Evolutionary conservation across 92 coral and sea anemone genomes (phyloP), one percentile per base, ranked within the genome.

Genomic region (Phenganax subtilis): DNA sequence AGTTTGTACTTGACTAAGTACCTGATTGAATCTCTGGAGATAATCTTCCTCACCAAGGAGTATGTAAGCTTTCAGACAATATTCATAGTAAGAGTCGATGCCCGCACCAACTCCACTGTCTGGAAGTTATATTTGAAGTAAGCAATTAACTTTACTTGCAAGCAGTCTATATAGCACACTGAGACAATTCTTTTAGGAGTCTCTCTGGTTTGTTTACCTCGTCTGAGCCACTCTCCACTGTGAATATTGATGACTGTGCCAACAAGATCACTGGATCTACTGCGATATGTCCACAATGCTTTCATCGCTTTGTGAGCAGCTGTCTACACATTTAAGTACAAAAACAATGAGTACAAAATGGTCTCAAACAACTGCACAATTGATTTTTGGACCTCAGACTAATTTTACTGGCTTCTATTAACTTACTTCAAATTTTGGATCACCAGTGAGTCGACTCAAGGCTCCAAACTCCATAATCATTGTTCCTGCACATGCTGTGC

Each of bases 391-490:
- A 6, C 47, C 77, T 55, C 8, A 72, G 15, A 14, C 20, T 54
- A 10, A 2, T 37, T 37, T 37, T 12, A 6, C 9, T 57, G n/a
- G n/a, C 16, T 28, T 12, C 10, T 7, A 85, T 9, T 52, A 5
- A 25, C 54, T 29, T 82, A 96, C 99, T 94, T 96, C 99, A 90
- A 92, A 96, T 54, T 90, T 84, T 57, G 96, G 97, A 63, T 96
- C 96, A 10, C 97, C 97, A 67, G 97, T 96, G 29, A 96, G 71
- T 61, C 99, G 92, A 7, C 97, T 90, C 75, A 96, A 84, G 53
- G 99, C 97, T 83, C 99, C 99, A 96, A 96, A 96, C 87, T 96
- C 99, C 92, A 96, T 93, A 71, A 96, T 96, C 99, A 96, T 96
- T 65, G 99, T 96, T n/a, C 99, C 99, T 55, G 97, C 99, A 88